Evolutionary conservation across 2,888 invertebrate genomes (phyloP).

Genomic region (Andrena bucephala): DNA sequence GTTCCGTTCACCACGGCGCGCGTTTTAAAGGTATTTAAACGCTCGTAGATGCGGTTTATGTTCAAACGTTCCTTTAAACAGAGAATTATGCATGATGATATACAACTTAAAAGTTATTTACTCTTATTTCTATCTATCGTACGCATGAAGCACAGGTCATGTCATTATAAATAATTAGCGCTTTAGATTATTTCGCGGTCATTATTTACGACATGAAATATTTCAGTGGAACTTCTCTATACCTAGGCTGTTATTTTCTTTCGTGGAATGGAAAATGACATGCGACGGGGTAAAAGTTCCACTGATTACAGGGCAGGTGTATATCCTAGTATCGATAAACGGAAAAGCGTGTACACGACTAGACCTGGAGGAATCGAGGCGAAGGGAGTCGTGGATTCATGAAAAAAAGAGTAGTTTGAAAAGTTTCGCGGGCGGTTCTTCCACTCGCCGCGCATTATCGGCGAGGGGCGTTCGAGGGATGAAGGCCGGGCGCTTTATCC

Average conservation of each 20-base stretch:
- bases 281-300: too few species aligned
- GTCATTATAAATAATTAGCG: background rate
- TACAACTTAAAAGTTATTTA: background rate
- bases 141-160: background rate
- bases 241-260: too few species aligned
- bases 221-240: too few species aligned
- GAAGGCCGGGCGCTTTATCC: conserved; percentile 10
- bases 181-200: too few species aligned
- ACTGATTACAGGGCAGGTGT: too few species aligned
- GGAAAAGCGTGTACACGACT: background rate
- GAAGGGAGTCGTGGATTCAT: background rate
- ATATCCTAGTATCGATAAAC: background rate
- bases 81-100: background rate
- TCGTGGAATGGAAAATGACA: too few species aligned
- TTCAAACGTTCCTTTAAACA: background rate
- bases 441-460: conserved; percentile 8
- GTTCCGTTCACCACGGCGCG: background rate
- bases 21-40: background rate
- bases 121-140: background rate
- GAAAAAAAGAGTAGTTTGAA: background rate
- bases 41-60: background rate
- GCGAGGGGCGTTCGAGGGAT: background rate
- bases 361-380: background rate
- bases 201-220: too few species aligned
- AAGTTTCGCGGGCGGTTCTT: background rate